Base-by-base conservation (phyloP, 2,797 vertebrate genomes). In the Sarcoramphus papa region DNA sequence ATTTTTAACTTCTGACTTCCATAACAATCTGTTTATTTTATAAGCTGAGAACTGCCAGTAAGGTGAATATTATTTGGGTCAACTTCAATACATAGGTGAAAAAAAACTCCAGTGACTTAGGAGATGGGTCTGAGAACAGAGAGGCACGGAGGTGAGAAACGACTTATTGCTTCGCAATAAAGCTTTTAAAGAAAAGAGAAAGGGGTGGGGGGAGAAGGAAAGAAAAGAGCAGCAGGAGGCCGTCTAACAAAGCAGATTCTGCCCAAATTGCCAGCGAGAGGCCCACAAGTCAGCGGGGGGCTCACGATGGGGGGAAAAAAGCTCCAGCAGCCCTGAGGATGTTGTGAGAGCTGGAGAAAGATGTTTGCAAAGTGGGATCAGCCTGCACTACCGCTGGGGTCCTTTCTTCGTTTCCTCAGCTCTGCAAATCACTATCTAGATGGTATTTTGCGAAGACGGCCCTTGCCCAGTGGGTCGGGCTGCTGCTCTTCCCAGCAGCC, bases 161-260 rank as follows among this genome's bases (percentile, higher is more conserved):
- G 23, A 88, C 94, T 94, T 97, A 90, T 10, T 80, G 93, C 95
- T 96, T 94, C 1, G 75, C 91, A 91, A 69, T 94, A 96, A 96
- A 94, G 85, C 94, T 92, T 89, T 94, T 88, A 90, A 90, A 91
- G 85, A 72, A 59, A 76, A 88, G 74, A 93, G 75, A 91, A 88
- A 81, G 91, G 76, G 78, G 68, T 77, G 72, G 78, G 27, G 85
- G 86, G 60, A 77, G 28, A 40, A 88, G 72, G 92, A 31, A 85
- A 93, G 94, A 96, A 97, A 92, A 93, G 95, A 93, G 85, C 95
- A 94, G 93, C 94, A 82, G 97, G 97, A 93, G 76, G 85, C 91
- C 41, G 12, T 88, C 90, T 59, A 93, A 96, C 96, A 97, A 95
- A 97, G 96, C 73, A 28, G 73, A 90, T 90, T 89, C 93, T 96